Conservation (phyloP, 2,113 vertebrate species). For the Poeciliopsis retropinna region DNA sequence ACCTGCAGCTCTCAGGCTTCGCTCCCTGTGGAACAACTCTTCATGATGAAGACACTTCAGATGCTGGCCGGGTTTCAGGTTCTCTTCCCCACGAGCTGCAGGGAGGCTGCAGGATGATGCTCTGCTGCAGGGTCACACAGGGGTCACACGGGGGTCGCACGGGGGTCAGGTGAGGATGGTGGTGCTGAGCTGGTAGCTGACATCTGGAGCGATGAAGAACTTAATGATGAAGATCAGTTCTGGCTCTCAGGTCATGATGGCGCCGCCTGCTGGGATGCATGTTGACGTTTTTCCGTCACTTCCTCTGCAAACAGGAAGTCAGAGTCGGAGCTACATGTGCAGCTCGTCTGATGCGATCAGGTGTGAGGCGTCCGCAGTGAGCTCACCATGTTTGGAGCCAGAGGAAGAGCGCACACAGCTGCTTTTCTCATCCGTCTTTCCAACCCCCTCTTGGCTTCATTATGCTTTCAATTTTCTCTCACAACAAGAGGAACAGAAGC, state of each 20-base stretch:
- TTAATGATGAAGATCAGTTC: slow-evolving; percentile 51
- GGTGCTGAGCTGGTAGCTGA: slow-evolving; percentile 16
- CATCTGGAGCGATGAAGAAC: neutral
- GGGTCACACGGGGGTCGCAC: slow-evolving; percentile 11
- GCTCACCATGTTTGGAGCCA: slow-evolving; percentile 30
- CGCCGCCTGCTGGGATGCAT: neutral
- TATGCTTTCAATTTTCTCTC: neutral
- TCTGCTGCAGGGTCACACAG: slow-evolving; percentile 29
- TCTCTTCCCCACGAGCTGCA: slow-evolving; percentile 37
- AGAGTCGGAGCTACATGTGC: slow-evolving; percentile 49
- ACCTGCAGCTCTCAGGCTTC: slow-evolving; percentile 15
- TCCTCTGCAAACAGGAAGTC: slow-evolving; percentile 60
- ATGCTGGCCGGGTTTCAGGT: slow-evolving; percentile 44
- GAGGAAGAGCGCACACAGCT: slow-evolving; percentile 17
- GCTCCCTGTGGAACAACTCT: slow-evolving; percentile 30
- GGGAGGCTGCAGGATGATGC: slow-evolving; percentile 23
- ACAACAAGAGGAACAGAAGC: too few species aligned
- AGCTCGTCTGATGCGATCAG: slow-evolving; percentile 51
- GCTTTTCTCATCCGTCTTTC: neutral
- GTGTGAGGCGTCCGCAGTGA: slow-evolving; percentile 24
- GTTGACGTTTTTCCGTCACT: slow-evolving; percentile 53
- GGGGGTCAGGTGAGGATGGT: neutral
- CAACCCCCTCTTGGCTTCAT: neutral
- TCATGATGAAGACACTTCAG: slow-evolving; percentile 51
- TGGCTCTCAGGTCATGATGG: slow-evolving; percentile 1